Conservation (phyloP, 2,797 vertebrate genomes). For the Pelobates cultripes region DNA sequence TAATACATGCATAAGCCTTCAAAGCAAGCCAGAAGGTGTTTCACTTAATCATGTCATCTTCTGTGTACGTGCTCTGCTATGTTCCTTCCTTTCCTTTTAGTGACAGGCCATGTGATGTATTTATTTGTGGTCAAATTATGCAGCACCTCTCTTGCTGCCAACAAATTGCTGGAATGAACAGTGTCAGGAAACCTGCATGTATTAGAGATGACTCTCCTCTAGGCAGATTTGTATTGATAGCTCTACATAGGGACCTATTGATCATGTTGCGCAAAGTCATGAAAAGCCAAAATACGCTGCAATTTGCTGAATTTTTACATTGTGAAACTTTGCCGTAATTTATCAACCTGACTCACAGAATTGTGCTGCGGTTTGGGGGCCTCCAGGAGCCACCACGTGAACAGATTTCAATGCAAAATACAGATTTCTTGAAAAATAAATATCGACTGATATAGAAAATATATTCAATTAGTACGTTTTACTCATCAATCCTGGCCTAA, state of each 20-base stretch:
- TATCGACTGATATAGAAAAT: constrained; percentile 17
- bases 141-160: constrained; percentile 54
- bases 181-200: constrained; percentile 55
- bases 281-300: constrained; percentile 46
- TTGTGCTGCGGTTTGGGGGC: constrained; percentile 37
- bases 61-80: constrained; percentile 51
- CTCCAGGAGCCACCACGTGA: constrained; percentile 9
- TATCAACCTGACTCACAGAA: constrained; percentile 43
- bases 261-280: constrained; percentile 56
- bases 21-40: constrained; percentile 52
- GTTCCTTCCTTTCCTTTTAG: constrained; percentile 51
- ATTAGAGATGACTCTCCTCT: constrained; percentile 53
- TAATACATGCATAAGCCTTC: constrained; percentile 54
- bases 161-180: constrained; percentile 57
- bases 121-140: constrained; percentile 57
- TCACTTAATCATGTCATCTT: constrained; percentile 57
- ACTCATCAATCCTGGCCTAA: neutral
- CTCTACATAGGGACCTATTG: constrained; percentile 55
- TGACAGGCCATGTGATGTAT: constrained; percentile 55
- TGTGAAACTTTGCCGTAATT: constrained; percentile 35
- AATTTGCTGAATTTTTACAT: constrained; percentile 44
- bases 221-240: constrained; percentile 56
- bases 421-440: constrained; percentile 29
- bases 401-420: constrained; percentile 31
- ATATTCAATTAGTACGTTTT: neutral